phyloP scores from a whole-genome alignment of 2,797 vertebrate genomes.

The Acanthurus tractus region DNA sequence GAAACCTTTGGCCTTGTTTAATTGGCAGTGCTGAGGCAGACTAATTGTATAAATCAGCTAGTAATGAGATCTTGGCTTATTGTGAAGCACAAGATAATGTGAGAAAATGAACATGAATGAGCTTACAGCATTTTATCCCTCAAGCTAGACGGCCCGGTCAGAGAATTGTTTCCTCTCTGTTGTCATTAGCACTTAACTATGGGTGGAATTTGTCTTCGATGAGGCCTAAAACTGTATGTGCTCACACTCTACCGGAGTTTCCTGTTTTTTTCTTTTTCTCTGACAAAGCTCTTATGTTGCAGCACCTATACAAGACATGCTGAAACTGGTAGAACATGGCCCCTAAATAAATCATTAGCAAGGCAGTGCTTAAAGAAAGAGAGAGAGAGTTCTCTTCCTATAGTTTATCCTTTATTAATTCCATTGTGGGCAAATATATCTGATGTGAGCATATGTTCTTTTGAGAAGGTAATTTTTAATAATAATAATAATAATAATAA shows the following conservation, averaged over 20 bases:
- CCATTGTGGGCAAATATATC: constrained; percentile 54
- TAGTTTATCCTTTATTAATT: constrained; percentile 62
- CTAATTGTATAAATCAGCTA: constrained; percentile 91
- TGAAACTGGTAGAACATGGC: constrained; percentile 68
- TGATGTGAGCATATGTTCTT: background rate
- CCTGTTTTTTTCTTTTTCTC: constrained; percentile 50
- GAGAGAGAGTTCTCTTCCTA: constrained; percentile 48
- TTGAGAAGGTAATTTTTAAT: no score
- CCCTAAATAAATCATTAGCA: constrained; percentile 81
- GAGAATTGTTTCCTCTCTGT: constrained; percentile 31
- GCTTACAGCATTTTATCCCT: constrained; percentile 55
- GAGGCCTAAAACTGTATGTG: constrained; percentile 28
- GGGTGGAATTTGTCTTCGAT: constrained; percentile 31
- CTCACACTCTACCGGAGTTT: constrained; percentile 27
- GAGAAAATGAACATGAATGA: constrained; percentile 84
- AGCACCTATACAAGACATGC: constrained; percentile 60
- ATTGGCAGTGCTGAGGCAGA: constrained; percentile 89
- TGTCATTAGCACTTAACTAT: constrained; percentile 40
- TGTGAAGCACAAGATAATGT: constrained; percentile 90
- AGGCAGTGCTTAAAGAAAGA: constrained; percentile 60
- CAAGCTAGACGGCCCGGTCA: constrained; percentile 19
- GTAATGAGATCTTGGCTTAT: constrained; percentile 92
- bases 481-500: no score
- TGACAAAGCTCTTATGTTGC: constrained; percentile 43
- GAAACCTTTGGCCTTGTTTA: constrained; percentile 91